These are phyloP conservation scores for Heterohyrax brucei DNA, from an alignment of 2,797 vertebrate species.

Conservation along the genomic window DNA sequence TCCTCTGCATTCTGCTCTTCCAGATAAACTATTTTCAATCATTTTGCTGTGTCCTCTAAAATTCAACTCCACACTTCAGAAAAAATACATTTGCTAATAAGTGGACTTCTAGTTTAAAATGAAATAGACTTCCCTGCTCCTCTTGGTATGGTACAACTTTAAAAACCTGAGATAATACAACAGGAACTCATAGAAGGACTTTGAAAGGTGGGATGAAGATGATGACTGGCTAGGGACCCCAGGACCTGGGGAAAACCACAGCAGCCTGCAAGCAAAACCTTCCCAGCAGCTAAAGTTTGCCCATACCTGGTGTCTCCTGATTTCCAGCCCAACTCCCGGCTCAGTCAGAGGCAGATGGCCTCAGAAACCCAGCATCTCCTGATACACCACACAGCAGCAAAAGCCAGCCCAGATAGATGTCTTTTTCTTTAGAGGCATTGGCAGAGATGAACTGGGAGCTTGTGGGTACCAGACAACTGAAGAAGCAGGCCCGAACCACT, in stretches of 20 bases:
- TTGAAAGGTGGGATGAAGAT: neutral
- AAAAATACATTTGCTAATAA: neutral
- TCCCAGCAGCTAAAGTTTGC: too few relatives aligned
- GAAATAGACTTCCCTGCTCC: neutral
- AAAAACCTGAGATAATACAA: neutral
- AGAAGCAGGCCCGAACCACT: neutral
- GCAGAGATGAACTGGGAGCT: neutral
- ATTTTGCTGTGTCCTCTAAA: constrained; percentile 32
- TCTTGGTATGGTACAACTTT: neutral
- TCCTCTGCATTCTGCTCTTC: neutral
- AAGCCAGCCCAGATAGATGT: neutral
- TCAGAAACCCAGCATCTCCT: too few relatives aligned
- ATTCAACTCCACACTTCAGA: constrained; percentile 65
- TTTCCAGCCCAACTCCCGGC: too few relatives aligned
- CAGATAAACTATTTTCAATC: neutral
- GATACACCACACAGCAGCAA: too few relatives aligned
- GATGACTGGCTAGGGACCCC: neutral
- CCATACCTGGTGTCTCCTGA: too few relatives aligned
- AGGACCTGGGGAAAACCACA: neutral
- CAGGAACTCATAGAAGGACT: neutral
- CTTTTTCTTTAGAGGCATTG: neutral
- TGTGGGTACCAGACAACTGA: neutral
- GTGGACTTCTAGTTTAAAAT: neutral
- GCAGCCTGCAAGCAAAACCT: neutral
- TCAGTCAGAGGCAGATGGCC: too few relatives aligned